These are phyloP conservation scores for Stichodactyla mertensii DNA, from an alignment of 64 coral and sea anemone genomes.

Conservation along the genomic window DNA sequence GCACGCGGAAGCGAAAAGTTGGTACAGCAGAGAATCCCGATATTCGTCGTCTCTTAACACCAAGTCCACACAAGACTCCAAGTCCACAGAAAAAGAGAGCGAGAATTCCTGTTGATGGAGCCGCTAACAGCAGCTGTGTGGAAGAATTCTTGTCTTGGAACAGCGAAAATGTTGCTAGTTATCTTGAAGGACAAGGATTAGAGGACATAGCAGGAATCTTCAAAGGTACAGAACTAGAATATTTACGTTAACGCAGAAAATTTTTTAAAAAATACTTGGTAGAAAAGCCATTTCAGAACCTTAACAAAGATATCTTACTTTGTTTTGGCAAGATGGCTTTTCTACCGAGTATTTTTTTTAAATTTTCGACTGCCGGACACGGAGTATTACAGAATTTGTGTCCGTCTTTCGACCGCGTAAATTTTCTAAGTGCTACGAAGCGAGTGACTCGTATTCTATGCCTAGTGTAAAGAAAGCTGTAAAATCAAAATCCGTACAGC, in stretches of 20 bases:
- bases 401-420: too few species aligned
- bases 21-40: slow-evolving; percentile 35
- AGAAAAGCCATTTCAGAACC: too few species aligned
- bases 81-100: slow-evolving; percentile 23
- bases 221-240: slow-evolving; percentile 3
- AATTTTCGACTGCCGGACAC: too few species aligned
- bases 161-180: slow-evolving; percentile 23
- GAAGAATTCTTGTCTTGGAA: slow-evolving; percentile 25
- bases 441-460: too few species aligned
- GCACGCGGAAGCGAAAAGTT: slow-evolving; percentile 18
- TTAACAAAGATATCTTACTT: too few species aligned
- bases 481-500: too few species aligned
- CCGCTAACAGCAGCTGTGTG: background rate
- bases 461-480: too few species aligned
- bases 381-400: too few species aligned
- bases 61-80: slow-evolving; percentile 24
- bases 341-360: too few species aligned
- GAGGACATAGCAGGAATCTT: background rate
- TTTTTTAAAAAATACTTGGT: too few species aligned
- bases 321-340: too few species aligned
- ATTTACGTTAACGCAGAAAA: background rate
- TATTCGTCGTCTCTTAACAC: slow-evolving; percentile 7
- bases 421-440: too few species aligned
- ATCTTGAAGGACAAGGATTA: background rate
- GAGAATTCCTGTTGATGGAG: background rate